phyloP scores from a whole-genome alignment of 1,140 invertebrate genomes.

The Drosophila arawakana region DNA sequence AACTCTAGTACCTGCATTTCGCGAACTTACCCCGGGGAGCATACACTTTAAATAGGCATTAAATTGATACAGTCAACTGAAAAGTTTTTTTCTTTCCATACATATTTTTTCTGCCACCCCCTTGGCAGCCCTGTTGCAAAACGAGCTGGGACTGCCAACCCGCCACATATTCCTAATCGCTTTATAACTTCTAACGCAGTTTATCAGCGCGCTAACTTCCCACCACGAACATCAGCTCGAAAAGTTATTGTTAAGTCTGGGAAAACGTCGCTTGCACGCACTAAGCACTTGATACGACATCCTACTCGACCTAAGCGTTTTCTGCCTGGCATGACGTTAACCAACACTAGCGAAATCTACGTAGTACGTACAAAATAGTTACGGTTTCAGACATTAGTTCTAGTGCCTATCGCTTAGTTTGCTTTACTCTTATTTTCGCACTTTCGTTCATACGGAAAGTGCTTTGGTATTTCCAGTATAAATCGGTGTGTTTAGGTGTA shows the following conservation, averaged over 20 bases:
- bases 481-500: conserved; percentile 2
- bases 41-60: conserved; percentile 73
- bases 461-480: conserved; percentile 29
- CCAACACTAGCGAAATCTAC: conserved; percentile 12
- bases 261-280: conserved; percentile 53
- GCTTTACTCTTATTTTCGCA: conserved; percentile 27
- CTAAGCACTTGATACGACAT: conserved; percentile 66
- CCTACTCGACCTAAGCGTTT: not conserved
- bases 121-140: conserved; percentile 14
- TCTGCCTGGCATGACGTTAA: not conserved
- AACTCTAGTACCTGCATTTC: conserved; percentile 47
- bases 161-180: conserved; percentile 72
- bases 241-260: conserved; percentile 73
- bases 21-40: conserved; percentile 17
- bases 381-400: conserved; percentile 7
- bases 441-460: conserved; percentile 31
- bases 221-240: conserved; percentile 48
- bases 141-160: conserved; percentile 10
- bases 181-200: conserved; percentile 81
- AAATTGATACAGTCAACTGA: conserved; percentile 66
- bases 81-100: conserved; percentile 45
- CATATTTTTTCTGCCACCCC: not conserved
- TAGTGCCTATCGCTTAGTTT: conserved; percentile 26
- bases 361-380: conserved; percentile 27
- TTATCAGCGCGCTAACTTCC: conserved; percentile 58